These are phyloP conservation scores for Bellardia pandia DNA, from an alignment of 2,888 invertebrate genomes.

Conservation along the genomic window DNA sequence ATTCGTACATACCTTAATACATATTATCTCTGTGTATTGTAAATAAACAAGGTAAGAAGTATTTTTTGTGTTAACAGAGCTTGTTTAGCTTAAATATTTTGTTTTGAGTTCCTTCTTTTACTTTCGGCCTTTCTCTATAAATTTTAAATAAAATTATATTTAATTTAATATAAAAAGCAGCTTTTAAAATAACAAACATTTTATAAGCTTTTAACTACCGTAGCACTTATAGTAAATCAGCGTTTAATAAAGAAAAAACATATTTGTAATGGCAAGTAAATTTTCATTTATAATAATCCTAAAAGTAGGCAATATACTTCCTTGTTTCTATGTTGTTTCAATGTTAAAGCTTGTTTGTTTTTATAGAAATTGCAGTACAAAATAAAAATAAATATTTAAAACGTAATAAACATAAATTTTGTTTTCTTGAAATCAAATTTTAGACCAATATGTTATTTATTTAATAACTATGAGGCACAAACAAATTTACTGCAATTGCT, in stretches of 20 bases:
- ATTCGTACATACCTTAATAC: not conserved
- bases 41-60: not conserved
- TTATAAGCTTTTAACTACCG: slow-evolving; percentile 40
- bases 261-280: slow-evolving; percentile 2
- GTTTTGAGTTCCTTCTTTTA: not conserved
- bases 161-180: slow-evolving; percentile 15
- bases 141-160: slow-evolving; percentile 34
- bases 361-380: not conserved
- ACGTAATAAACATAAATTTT: not conserved
- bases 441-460: no score
- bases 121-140: not conserved
- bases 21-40: slow-evolving; percentile 1
- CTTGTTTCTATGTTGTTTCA: not conserved
- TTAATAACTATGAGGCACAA: no score
- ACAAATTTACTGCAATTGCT: no score
- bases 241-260: slow-evolving; percentile 26
- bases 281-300: slow-evolving; percentile 36
- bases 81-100: slow-evolving; percentile 12
- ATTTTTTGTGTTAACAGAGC: slow-evolving; percentile 1
- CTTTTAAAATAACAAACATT: slow-evolving; percentile 48
- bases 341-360: not conserved
- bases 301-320: slow-evolving; percentile 49
- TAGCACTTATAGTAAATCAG: slow-evolving; percentile 36
- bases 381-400: not conserved
- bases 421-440: no score